Conservation (phyloP, 1,140 invertebrate species). For the Tetramorium parvispinum region DNA sequence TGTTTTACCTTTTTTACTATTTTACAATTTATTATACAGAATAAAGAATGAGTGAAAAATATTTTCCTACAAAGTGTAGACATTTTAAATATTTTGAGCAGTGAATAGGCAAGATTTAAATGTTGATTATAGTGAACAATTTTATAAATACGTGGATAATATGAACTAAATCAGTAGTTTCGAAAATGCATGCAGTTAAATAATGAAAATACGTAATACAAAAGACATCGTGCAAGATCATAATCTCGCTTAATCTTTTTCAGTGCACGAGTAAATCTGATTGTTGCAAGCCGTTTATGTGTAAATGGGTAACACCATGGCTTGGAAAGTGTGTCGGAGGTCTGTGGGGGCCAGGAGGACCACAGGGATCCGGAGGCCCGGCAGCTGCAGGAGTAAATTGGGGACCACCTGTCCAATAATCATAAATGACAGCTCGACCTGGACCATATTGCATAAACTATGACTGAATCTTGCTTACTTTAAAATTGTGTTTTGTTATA, state of each 20-base stretch:
- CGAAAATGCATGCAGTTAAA: neutral
- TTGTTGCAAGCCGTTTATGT: constrained; percentile 55
- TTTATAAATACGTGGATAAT: neutral
- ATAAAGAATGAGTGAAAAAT: neutral
- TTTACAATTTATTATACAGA: neutral
- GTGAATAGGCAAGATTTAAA: neutral
- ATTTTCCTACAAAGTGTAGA: neutral
- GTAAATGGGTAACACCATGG: too few relatives aligned
- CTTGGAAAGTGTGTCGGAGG: too few relatives aligned
- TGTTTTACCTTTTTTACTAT: neutral
- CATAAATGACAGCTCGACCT: neutral
- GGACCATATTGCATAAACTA: neutral
- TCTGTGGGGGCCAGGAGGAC: too few relatives aligned
- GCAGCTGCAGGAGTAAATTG: neutral
- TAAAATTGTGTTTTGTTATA: neutral
- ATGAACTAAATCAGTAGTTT: neutral
- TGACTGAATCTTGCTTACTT: neutral
- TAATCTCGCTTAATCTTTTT: neutral
- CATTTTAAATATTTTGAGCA: neutral
- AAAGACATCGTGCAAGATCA: neutral
- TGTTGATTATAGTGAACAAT: neutral
- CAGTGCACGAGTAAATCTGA: constrained; percentile 58
- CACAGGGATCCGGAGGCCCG: neutral
- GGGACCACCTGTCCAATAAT: neutral
- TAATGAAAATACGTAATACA: neutral